These are phyloP conservation scores for Horisme vitalbata DNA, from an alignment of 2,888 invertebrate genomes.

Conservation along the genomic window DNA sequence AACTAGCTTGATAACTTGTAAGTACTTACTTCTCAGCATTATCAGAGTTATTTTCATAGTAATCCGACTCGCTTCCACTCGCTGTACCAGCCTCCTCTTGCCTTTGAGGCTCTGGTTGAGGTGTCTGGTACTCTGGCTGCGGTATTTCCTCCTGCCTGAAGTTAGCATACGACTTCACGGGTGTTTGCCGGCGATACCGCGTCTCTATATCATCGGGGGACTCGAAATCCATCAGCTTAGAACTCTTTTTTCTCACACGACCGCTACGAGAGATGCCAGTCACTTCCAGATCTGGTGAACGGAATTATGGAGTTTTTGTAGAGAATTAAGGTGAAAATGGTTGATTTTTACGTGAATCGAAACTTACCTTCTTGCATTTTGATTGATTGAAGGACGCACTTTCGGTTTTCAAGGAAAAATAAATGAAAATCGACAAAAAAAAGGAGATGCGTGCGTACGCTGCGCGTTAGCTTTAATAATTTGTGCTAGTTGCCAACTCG, in stretches of 20 bases:
- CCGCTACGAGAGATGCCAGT: constrained; percentile 95
- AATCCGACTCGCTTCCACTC: constrained; percentile 75
- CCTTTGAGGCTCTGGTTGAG: constrained; percentile 42
- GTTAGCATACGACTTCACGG: constrained; percentile 55
- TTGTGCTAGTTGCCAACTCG: no score
- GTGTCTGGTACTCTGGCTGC: constrained; percentile 53
- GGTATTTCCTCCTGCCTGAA: constrained; percentile 58
- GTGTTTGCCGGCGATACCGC: constrained; percentile 72
- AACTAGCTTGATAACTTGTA: neutral
- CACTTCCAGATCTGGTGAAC: constrained; percentile 91
- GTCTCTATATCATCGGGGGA: constrained; percentile 93
- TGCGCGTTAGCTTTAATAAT: no score
- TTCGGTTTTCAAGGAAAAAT: neutral
- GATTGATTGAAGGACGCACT: neutral
- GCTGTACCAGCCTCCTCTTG: constrained; percentile 58
- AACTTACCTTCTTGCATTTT: constrained; percentile 47
- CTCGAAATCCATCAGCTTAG: constrained; percentile 96
- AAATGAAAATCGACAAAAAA: neutral
- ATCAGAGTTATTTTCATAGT: constrained; percentile 71
- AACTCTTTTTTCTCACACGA: constrained; percentile 96
- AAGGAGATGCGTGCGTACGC: no score
- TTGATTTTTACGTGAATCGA: neutral
- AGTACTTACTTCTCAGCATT: constrained; percentile 64
- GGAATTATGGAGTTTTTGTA: no score
- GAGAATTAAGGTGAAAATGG: constrained; percentile 1